Percentiles rank a stretch among this genome's conserved stretches.
Conservation (phyloP, 2,888 invertebrate genomes). For the Chelonus formosanus region DNA sequence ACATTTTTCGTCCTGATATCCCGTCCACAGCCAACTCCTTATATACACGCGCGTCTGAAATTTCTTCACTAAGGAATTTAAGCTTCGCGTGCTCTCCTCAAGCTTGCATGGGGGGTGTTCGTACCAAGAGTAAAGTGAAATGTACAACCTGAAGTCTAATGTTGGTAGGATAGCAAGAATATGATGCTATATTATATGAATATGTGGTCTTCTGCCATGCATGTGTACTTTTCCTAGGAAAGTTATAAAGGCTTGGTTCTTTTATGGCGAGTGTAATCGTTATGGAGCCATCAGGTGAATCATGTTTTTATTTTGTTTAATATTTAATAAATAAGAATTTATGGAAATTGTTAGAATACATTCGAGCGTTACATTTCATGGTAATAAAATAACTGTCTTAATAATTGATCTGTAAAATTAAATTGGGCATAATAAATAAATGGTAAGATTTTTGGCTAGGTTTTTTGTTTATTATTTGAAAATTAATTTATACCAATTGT, state of each 20-base stretch:
- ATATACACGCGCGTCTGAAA: constrained; percentile 1
- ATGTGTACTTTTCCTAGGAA: background rate
- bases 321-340: too few species aligned
- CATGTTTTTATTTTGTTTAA: background rate
- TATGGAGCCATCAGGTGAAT: too few species aligned
- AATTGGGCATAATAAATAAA: too few species aligned
- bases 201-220: constrained; percentile 6
- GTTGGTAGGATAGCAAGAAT: background rate
- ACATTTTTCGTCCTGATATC: constrained; percentile 27
- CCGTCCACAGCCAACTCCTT: constrained; percentile 6
- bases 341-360: too few species aligned
- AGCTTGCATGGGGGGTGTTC: background rate
- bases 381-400: too few species aligned
- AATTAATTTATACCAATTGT: too few species aligned
- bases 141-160: constrained; percentile 15
- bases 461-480: too few species aligned
- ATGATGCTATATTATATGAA: constrained; percentile 1
- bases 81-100: constrained; percentile 20
- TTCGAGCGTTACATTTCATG: too few species aligned
- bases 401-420: too few species aligned
- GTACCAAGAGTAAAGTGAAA: constrained; percentile 25
- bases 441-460: too few species aligned
- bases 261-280: background rate
- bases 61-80: constrained; percentile 16
- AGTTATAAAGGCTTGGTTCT: background rate